These are phyloP conservation scores for Oncopodura yosiiana DNA, from an alignment of 1,140 invertebrate species.

Conservation along the genomic window DNA sequence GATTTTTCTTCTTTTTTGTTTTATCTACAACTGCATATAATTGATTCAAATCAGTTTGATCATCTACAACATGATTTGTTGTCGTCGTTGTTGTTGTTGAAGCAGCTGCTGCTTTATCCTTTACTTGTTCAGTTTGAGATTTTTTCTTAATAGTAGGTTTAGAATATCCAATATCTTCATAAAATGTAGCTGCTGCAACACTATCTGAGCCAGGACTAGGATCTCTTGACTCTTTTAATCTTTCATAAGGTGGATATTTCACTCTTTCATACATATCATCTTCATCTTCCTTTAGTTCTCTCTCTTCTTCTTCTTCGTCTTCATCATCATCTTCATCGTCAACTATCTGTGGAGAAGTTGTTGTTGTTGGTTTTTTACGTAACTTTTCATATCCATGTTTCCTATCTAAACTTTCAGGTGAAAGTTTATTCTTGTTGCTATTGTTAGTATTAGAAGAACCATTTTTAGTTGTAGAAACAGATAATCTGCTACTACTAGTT, in stretches of 20 bases:
- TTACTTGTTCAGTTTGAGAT: neutral
- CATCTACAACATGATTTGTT: neutral
- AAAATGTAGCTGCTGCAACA: slow-evolving; percentile 15
- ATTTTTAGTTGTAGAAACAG: neutral
- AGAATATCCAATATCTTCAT: slow-evolving; percentile 32
- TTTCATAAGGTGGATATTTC: slow-evolving; percentile 33
- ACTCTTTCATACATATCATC: slow-evolving; percentile 29
- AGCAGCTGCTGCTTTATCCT: neutral
- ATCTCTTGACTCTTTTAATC: slow-evolving; percentile 30
- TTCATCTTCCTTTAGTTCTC: slow-evolving; percentile 11
- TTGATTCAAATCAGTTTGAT: slow-evolving; percentile 18
- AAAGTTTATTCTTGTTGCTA: too few relatives aligned
- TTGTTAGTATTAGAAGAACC: too few relatives aligned
- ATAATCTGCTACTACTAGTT: too few relatives aligned
- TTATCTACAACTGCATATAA: slow-evolving; percentile 32
- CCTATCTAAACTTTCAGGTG: slow-evolving; percentile 14
- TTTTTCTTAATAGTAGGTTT: neutral
- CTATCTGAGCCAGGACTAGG: slow-evolving; percentile 6
- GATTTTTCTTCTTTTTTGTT: slow-evolving; percentile 26
- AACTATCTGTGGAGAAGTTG: too few relatives aligned
- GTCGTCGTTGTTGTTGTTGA: neutral
- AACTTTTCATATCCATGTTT: slow-evolving; percentile 35
- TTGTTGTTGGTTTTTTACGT: slow-evolving; percentile 18
- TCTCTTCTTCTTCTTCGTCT: slow-evolving; percentile 21
- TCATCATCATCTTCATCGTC: too few relatives aligned